Evolutionary conservation across 2,888 invertebrate species (phyloP), one percentile per base, ranked within the genome.

Genomic region (Spatulosminthurus flaviceps): DNA sequence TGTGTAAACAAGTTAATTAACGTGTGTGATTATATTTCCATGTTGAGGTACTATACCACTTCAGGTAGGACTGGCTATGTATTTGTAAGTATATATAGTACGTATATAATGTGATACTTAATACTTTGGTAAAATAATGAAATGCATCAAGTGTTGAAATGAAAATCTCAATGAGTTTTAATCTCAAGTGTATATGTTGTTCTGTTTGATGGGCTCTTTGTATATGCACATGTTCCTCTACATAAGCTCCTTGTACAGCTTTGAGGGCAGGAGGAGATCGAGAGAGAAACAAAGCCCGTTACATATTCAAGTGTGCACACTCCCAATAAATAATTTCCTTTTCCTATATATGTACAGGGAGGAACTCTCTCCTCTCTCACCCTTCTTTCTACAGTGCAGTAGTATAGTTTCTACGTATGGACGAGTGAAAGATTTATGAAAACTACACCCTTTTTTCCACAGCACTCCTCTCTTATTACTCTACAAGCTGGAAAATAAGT

Each of bases 261-360:
- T 69, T 24, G 29, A 69, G 28, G 22, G 71, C 28, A 34, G 5
- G 64, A 16, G n/a, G 24, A 16, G 16, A 22, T 64, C 16, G 22
- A 64, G 64, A 24, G 21, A 64, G 26, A 24, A 24, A 64, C 11
- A 64, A 22, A 42, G 22, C 42, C 2, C 7, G 11, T 1, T 7
- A 71, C 21, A 71, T 71, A 71, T 51, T 16, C 22, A 77, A 70
- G 75, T 80, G 81, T 79, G 80, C 77, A 80, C 76, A 79, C 77
- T 81, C 73, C 81, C 80, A 72, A 82, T 82, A 82, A 81, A 81
- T 82, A 82, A 81, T 82, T 80, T 81, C 76, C 77, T 64, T 21
- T 64, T 64, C 64, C 24, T 26, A 24, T 71, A 78, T n/a, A n/a
- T n/a, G n/a, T n/a, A n/a, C n/a, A n/a, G n/a, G n/a, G n/a, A n/a